Conservation (phyloP, 2,113 vertebrate species). For the Salminus brasiliensis region DNA sequence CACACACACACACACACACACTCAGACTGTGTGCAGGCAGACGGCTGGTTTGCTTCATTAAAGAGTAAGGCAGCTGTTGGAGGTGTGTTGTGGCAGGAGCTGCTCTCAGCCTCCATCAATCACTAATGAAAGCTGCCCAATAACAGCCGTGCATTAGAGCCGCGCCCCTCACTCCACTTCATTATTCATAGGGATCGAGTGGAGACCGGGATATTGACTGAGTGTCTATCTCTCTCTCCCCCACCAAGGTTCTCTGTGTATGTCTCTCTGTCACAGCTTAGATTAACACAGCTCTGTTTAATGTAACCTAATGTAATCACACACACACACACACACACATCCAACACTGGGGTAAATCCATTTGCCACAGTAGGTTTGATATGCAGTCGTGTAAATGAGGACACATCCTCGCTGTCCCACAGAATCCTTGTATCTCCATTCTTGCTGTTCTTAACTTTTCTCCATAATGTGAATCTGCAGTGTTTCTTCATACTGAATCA, state of each 20-base stretch:
- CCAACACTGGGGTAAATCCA: too few relatives aligned
- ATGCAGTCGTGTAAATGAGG: too few relatives aligned
- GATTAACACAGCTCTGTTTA: not conserved
- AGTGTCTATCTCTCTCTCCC: not conserved
- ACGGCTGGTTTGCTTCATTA: not conserved
- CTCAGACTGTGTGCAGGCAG: not conserved
- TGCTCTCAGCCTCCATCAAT: constrained; percentile 45
- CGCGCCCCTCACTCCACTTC: constrained; percentile 7
- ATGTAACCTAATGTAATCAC: not conserved
- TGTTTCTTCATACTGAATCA: too few relatives aligned
- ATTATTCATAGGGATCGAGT: constrained; percentile 58
- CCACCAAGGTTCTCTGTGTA: not conserved
- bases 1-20: not conserved
- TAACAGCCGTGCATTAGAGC: constrained; percentile 43
- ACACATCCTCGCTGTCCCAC: too few relatives aligned
- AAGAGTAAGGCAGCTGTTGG: not conserved
- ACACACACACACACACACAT: too few relatives aligned
- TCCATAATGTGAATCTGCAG: too few relatives aligned
- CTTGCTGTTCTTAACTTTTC: too few relatives aligned
- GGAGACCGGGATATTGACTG: constrained; percentile 36
- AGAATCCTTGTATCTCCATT: too few relatives aligned
- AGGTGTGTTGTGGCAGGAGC: not conserved
- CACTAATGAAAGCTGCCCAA: constrained; percentile 34
- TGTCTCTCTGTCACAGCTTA: not conserved
- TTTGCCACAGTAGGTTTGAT: too few relatives aligned